Evolutionary conservation across 2,113 vertebrate species (phyloP).

Genomic region (Asarcornis scutulata): DNA sequence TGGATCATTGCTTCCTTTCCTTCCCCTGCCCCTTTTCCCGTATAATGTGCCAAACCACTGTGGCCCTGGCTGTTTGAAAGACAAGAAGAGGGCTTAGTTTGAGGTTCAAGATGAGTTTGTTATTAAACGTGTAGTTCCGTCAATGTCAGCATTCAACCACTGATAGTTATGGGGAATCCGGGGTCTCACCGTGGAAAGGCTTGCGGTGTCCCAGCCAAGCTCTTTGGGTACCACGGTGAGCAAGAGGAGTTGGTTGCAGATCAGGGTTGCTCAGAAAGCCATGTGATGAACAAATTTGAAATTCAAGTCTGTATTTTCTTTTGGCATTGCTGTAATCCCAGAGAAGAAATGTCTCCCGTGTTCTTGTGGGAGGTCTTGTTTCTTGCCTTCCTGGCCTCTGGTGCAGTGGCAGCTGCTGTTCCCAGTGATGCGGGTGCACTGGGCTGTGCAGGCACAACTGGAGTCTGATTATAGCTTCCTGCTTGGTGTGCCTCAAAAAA

Average conservation of each 20-base stretch:
- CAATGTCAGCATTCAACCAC: not conserved
- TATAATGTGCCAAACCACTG: not conserved
- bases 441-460: not conserved
- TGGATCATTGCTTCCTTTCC: not conserved
- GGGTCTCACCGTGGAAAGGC: not conserved
- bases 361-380: not conserved
- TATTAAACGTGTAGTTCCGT: not conserved
- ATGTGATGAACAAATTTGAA: not conserved
- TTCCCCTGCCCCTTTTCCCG: not conserved
- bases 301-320: not conserved
- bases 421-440: not conserved
- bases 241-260: not conserved
- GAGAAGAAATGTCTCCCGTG: not conserved
- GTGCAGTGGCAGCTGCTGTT: not conserved
- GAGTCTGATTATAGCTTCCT: not conserved
- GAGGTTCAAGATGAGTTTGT: not conserved
- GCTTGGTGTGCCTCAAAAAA: not conserved
- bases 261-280: not conserved
- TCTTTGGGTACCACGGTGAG: not conserved
- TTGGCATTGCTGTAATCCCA: fast-evolving
- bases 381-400: not conserved
- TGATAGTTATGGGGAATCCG: not conserved
- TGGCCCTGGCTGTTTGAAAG: not conserved
- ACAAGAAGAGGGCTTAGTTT: not conserved
- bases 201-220: not conserved